Evolutionary conservation across 2,113 vertebrate genomes (phyloP), one percentile per base, ranked within the genome.

Genomic region (Poeciliopsis turrubarensis): DNA sequence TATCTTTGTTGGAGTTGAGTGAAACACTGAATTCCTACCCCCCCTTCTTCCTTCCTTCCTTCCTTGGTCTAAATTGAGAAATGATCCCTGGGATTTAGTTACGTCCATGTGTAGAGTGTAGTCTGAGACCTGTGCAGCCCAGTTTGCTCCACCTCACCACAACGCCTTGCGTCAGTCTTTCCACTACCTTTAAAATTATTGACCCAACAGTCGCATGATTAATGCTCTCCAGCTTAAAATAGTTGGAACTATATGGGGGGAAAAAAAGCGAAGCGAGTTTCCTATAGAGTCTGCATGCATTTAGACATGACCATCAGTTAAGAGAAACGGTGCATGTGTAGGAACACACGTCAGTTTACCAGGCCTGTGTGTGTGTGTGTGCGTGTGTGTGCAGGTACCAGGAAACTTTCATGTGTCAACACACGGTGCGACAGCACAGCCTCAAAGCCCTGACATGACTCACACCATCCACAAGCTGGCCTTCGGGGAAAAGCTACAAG

Each of bases 341-440:
- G 60, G 60, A 34, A 30, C 14, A 47, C 70, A 44, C 31, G 39
- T 26, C 54, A 26, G n/a, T 32, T 26, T 25, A 66, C 44, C 29
- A 19, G 3, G 34, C 44, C 3, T 27, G 37, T 70, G 14, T 44
- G 41, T 44, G 37, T 70, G 10, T 84, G 31, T 68, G 54, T 72
- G 29, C 57, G 27, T 70, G 62, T 80, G 66, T 72, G 1, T 73
- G 19, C 79, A 99, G 98, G 98, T 99, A 63, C 98, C 98, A 0
- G 98, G 98, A 80, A 99, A 99, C 92, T 99, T 99, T 87, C 98
- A 99, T 0, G 95, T 99, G 83, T 99, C 98, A 7, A 99, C 98
- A 0, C 98, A 99, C 91, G 97, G 98, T n/a, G 98, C 98, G 66
- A 98, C 97, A 1, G 97, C 97, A 1, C 98, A 99, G 92, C 98